Base-by-base conservation (phyloP, 2,797 vertebrate species). In the Pangasius mekongensis region DNA sequence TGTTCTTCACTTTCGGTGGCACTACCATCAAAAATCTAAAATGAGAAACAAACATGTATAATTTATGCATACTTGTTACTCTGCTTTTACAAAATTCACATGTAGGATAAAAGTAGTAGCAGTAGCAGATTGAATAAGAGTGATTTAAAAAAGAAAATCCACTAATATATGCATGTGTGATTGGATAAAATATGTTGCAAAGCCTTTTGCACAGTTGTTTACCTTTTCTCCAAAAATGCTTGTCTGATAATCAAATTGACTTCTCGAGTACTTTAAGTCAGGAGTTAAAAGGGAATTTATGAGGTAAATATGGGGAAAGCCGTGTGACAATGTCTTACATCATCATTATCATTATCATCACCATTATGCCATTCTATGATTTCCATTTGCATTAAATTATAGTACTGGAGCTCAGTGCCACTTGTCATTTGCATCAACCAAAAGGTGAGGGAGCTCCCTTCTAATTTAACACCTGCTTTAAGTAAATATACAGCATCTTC, bases 381-480 rank as follows among this genome's bases (percentile, higher is more conserved):
- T 80, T 67, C n/a, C 58, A 87, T 88, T 88, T 86, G 89, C 89
- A 86, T 86, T 86, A 83, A 66, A 86, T 80, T 52, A 74, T 39
- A 82, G 54, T 62, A 14, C 11, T 36, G 33, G 22, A 82, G 78
- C 56, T 60, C 20, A 39, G 33, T 33, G 13, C 33, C 36, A 16
- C 56, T 60, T 60, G 18, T 81, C 78, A 82, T 62, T 83, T 66
- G 30, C 27, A 83, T 83, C 30, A 49, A 30, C 43, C 39, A 49
- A 30, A 49, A 83, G 60, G 20, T 60, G 33, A 81, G 9, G 56
- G 33, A 24, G 56, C 49, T 30, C 24, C 73, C 10, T 78, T 54
- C 49, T 78, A 81, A 81, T 64, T 30, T n/a, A 64, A 18, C 36
- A 24, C 24, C 58, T 47, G 36, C 14, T 83, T 27, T 64, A 3